Evolutionary conservation across 2,113 vertebrate genomes (phyloP).

Genomic region (Oreochromis spilurus): DNA sequence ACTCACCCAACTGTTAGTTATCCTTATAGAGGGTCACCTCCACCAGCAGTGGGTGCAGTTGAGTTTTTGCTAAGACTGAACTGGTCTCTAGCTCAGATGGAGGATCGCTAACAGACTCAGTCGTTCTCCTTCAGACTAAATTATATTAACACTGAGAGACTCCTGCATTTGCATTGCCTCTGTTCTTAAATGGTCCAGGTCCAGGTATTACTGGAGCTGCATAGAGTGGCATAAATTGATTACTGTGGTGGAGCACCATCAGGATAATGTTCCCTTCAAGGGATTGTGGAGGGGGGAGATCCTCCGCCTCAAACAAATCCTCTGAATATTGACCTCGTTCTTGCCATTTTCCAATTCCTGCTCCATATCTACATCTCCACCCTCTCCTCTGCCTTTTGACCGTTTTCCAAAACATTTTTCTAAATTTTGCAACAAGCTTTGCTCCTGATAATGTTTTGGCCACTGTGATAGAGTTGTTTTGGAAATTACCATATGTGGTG

Average conservation of each 20-base stretch:
- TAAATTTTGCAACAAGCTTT: neutral
- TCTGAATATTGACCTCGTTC: neutral
- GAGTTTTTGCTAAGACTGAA: neutral
- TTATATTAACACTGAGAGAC: neutral
- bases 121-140: neutral
- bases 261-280: neutral
- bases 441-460: neutral
- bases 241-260: neutral
- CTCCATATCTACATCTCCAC: rapidly evolving
- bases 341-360: neutral
- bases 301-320: neutral
- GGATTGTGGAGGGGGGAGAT: neutral
- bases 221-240: neutral
- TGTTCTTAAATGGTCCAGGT: neutral
- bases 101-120: neutral
- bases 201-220: neutral
- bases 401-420: neutral
- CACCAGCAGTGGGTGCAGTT: neutral
- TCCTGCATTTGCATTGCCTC: neutral
- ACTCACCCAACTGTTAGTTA: neutral
- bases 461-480: neutral
- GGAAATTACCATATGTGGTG: neutral
- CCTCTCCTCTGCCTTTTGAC: neutral
- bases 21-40: rapidly evolving
- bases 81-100: neutral